Evolutionary conservation across 2,113 vertebrate species (phyloP), one percentile per base, ranked within the genome.

Genomic region (Cynocephalus volans): DNA sequence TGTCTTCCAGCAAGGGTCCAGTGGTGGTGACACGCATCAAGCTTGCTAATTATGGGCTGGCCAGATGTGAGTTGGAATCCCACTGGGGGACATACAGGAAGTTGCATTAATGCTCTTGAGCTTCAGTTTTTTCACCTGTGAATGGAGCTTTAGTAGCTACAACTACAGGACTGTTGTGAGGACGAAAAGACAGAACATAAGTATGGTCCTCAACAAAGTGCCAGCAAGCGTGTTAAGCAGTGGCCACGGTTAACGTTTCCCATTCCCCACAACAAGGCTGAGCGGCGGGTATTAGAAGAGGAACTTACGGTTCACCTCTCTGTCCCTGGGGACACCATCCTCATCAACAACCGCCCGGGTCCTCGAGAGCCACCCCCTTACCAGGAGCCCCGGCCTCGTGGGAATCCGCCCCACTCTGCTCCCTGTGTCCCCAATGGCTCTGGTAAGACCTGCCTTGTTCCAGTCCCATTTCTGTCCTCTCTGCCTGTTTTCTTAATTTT

Each of bases 341-440:
- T 99, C 97, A 99, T 99, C 98, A 99, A 99, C 98, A 99, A 99
- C 98, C 99, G 99, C 0, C 99, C 99, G 86, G 99, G 98, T 3
- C 97, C 3, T 99, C 99, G 17, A 99, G 99, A 99, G 95, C 99
- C 97, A 99, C 99, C 97, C 98, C 99, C 97, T 98, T 99, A 99
- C 97, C 99, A 99, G 98, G 99, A 99, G 96, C 99, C 99, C 26
- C 98, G 98, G 18, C 98, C 99, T 75, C 99, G 99, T 0, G 98
- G 99, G 65, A 99, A 99, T 4, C 97, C 99, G 7, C 98, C 99
- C 14, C 99, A 99, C 33, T 76, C 97, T 87, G 94, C 97, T 1
- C 97, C 97, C 65, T 90, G 94, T 45, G 95, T 88, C 33, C 98
- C 98, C 26, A 99, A 98, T 70, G 98, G 99, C 77, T 97, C 97